These are phyloP conservation scores for Petroica traversi DNA, from an alignment of 2,113 vertebrate genomes.

Conservation along the genomic window DNA sequence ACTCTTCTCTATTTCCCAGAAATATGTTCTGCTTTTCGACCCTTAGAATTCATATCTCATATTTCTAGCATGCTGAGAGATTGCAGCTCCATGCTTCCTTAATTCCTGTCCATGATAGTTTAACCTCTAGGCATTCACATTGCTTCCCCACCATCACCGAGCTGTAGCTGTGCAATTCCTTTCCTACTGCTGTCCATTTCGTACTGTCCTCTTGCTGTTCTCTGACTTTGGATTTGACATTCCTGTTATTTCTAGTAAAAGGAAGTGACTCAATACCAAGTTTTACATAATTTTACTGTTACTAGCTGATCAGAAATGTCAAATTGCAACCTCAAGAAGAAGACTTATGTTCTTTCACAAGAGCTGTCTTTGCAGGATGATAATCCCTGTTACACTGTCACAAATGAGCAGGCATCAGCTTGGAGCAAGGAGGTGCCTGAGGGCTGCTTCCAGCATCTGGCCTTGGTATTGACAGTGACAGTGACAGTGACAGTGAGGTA, in stretches of 20 bases:
- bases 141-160: rapidly evolving
- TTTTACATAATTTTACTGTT: neutral
- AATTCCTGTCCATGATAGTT: neutral
- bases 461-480: neutral
- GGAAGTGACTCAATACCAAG: neutral
- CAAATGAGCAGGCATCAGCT: neutral
- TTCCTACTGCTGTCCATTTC: neutral
- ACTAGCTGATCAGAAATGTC: neutral
- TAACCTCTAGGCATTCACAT: neutral
- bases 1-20: slow-evolving; percentile 28
- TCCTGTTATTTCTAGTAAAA: neutral
- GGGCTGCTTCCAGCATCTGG: neutral
- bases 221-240: neutral
- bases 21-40: neutral
- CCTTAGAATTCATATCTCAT: neutral
- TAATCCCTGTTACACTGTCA: neutral
- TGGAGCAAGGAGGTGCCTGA: neutral
- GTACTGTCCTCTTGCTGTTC: neutral
- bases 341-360: neutral
- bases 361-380: neutral
- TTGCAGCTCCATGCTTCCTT: neutral
- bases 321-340: neutral
- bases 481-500: neutral
- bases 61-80: neutral
- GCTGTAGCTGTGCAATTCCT: neutral